Base-by-base conservation (phyloP, 2,113 vertebrate species). In the Misgurnus mizolepis region DNA sequence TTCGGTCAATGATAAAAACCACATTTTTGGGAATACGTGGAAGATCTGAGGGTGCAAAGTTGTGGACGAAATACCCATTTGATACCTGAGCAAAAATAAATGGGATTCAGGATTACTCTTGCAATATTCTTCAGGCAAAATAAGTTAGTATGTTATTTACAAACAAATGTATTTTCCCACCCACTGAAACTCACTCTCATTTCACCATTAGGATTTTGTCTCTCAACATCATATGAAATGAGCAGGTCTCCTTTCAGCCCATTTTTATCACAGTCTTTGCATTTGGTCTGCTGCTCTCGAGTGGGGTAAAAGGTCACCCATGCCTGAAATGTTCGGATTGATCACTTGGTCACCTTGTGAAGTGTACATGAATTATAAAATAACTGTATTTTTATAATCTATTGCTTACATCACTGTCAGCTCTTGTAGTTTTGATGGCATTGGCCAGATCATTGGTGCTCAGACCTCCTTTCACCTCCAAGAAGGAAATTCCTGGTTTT, bases 21-120 rank as follows among this genome's bases (percentile, higher is more conserved):
- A 98, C 83, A 81, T 96, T 98, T 89, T 98, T 98, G 5, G 94
- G 91, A 84, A 98, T 90, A 65, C 87, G 90, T 0, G 86, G 70
- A 87, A 98, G 91, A 85, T 90, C 89, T 64, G 89, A 81, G 15
- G 96, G 97, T 69, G 96, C 95, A 88, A 99, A 98, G 89, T 96
- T 97, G 87, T 99, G 97, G 11, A 96, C 94, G 81, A 99, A 98
- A 80, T 96, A 95, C 43, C 96, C 95, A 53, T 90, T 91, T 83
- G 93, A 90, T 22, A 89, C 91, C 97, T 98, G 58, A 83, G 22
- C 89, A 70, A 15, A n/a, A 43, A 43, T 14, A 79, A 15, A 58
- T 17, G 7, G 27, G 27, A 34, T 34, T 1, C 27, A 34, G 27
- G 27, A 1, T 34, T 34, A 34, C 27, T 2, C 27, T 34, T 22